phyloP scores from a whole-genome alignment of 2,797 vertebrate genomes.

The Allobates femoralis region DNA sequence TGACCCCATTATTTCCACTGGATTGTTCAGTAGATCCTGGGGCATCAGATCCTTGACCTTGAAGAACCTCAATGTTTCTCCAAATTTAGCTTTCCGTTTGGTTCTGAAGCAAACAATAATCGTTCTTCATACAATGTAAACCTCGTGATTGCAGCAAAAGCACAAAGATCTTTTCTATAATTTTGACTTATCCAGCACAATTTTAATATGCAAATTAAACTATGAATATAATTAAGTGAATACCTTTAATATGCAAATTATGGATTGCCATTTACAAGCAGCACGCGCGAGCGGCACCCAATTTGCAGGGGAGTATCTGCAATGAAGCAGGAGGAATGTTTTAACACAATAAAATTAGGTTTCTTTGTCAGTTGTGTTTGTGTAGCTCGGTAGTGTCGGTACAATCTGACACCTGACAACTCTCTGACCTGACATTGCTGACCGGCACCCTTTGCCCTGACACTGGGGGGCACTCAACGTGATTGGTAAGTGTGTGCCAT shows the following conservation, averaged over 20 bases:
- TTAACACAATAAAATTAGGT: constrained; percentile 26
- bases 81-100: background rate
- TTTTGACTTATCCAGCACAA: constrained; percentile 33
- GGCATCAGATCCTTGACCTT: background rate
- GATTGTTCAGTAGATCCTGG: background rate
- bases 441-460: background rate
- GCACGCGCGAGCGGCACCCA: constrained; percentile 5
- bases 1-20: background rate
- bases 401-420: background rate
- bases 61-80: background rate
- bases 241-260: constrained; percentile 36
- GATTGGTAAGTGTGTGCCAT: background rate
- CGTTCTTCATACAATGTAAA: background rate
- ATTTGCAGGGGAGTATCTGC: constrained; percentile 24
- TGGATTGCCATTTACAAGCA: constrained; percentile 22
- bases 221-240: constrained; percentile 27
- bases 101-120: background rate
- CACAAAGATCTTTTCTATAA: constrained; percentile 17
- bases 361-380: background rate
- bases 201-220: constrained; percentile 31
- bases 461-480: background rate
- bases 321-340: constrained; percentile 23
- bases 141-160: background rate
- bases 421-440: background rate
- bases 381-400: background rate